Evolutionary conservation across 2,888 invertebrate species (phyloP).

Genomic region (Stramonita haemastoma): DNA sequence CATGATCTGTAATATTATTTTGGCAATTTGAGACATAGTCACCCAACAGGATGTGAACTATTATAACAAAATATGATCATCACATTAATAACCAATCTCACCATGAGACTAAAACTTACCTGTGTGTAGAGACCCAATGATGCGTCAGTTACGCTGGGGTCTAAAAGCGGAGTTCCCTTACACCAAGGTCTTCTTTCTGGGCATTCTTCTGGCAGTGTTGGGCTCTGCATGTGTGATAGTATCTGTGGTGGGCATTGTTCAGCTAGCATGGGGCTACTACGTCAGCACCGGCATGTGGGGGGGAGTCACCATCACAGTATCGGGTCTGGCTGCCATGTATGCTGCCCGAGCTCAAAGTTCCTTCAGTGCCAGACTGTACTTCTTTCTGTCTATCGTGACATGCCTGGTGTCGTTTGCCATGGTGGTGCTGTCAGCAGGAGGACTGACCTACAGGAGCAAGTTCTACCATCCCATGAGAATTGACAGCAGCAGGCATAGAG

Average conservation of each 20-base stretch:
- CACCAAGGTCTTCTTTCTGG: slow-evolving; percentile 61
- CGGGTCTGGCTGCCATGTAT: slow-evolving; percentile 64
- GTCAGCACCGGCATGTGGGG: slow-evolving; percentile 72
- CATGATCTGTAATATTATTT: not conserved
- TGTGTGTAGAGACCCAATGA: slow-evolving; percentile 40
- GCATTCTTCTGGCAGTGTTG: slow-evolving; percentile 63
- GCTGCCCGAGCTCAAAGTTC: slow-evolving; percentile 58
- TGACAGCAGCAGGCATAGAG: slow-evolving; percentile 47
- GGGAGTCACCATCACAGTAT: slow-evolving; percentile 59
- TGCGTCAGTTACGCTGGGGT: slow-evolving; percentile 47
- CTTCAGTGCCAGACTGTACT: slow-evolving; percentile 61
- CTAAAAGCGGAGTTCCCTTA: slow-evolving; percentile 62
- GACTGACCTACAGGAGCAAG: slow-evolving; percentile 62
- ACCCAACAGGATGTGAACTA: not conserved
- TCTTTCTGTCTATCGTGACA: slow-evolving; percentile 58
- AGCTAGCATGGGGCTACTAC: slow-evolving; percentile 69
- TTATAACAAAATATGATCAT: not conserved
- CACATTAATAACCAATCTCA: slow-evolving; percentile 2
- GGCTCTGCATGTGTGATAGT: slow-evolving; percentile 66
- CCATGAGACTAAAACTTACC: not conserved
- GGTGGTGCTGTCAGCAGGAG: slow-evolving; percentile 66
- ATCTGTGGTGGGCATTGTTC: slow-evolving; percentile 64
- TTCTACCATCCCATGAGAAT: slow-evolving; percentile 57
- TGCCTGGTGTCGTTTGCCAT: slow-evolving; percentile 61
- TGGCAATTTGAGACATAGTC: not conserved